Base-by-base conservation (phyloP, 2,888 invertebrate genomes). In the Andrena praecox region DNA sequence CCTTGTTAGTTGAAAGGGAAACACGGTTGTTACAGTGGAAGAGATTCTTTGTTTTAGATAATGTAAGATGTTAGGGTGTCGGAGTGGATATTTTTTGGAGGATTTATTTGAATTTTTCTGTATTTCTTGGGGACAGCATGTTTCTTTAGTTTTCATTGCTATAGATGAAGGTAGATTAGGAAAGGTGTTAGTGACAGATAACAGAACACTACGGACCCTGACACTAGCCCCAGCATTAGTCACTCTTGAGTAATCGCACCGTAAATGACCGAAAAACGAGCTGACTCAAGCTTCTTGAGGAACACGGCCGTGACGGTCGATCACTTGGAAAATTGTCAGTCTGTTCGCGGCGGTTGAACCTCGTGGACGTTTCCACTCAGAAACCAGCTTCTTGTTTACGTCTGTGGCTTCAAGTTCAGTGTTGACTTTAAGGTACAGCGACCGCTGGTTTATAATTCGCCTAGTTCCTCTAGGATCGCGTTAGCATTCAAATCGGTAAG, bases 191-290 rank as follows among this genome's bases (percentile, higher is more conserved):
- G 59, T 66, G 33, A 24, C 70, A 56, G 50, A 68, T 59, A 52
- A 64, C 62, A 70, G 52, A 54, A 63, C 24, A 8, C 20, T 42
- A 54, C 10, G n/a, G 31, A 54, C 16, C 48, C 62, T 71, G n/a
- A 67, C 42, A 29, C 67, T 62, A 20, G 27, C 24, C 27, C 33
- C 1, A 4, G 10, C 4, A 8, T 80, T 80, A 80, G 62, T 80
- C 77, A 80, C 10, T 35, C 31, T 12, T 31, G 50, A 66, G 66
- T 77, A 71, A 77, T 67, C 48, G 12, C 48, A 24, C 35, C 48
- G 66, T 48, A 62, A 67, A 54, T 16, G 48, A 27, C 71, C 80
- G 66, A 80, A 80, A 75, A 77, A 71, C 62, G 31, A 50, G 33
- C 48, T 80, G 80, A 77, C 62, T 80, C 80, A 67, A 67, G 33